These are phyloP conservation scores for Hydrolagus affinis DNA, from an alignment of 2,113 vertebrate species.

Conservation along the genomic window DNA sequence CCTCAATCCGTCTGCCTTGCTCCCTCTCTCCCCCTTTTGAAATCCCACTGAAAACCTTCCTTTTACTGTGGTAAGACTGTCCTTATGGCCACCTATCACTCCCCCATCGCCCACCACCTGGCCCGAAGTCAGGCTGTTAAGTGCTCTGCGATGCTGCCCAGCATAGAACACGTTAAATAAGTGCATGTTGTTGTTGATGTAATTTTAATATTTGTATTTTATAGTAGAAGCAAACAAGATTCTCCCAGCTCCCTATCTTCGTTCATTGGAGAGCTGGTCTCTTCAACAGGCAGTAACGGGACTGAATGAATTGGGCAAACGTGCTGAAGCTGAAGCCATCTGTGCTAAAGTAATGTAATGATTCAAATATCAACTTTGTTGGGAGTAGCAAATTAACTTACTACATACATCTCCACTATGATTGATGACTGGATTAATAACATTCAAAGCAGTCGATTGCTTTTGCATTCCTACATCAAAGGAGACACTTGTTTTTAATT, in stretches of 20 bases:
- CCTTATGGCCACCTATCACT: too few relatives aligned
- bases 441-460: too few relatives aligned
- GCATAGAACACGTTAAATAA: background rate
- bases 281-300: constrained; percentile 74
- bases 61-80: too few relatives aligned
- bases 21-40: too few relatives aligned
- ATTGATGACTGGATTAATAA: background rate
- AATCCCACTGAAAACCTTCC: too few relatives aligned
- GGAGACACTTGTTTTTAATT: too few relatives aligned
- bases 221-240: constrained; percentile 60
- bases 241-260: constrained; percentile 55
- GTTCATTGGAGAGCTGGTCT: constrained; percentile 73
- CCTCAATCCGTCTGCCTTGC: too few relatives aligned
- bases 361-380: background rate
- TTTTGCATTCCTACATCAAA: too few relatives aligned
- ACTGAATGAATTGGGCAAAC: constrained; percentile 60
- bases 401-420: background rate
- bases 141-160: too few relatives aligned
- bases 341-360: constrained; percentile 71
- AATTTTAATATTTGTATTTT: constrained; percentile 33
- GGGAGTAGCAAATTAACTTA: background rate
- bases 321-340: constrained; percentile 75
- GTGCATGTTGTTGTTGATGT: background rate
- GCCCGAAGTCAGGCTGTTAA: too few relatives aligned
- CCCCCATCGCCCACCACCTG: too few relatives aligned